A percentile compares a stretch with the other conserved stretches of the same genome.
phyloP scores from a whole-genome alignment of 92 coral and sea anemone genomes.

The Actinernus sp. region DNA sequence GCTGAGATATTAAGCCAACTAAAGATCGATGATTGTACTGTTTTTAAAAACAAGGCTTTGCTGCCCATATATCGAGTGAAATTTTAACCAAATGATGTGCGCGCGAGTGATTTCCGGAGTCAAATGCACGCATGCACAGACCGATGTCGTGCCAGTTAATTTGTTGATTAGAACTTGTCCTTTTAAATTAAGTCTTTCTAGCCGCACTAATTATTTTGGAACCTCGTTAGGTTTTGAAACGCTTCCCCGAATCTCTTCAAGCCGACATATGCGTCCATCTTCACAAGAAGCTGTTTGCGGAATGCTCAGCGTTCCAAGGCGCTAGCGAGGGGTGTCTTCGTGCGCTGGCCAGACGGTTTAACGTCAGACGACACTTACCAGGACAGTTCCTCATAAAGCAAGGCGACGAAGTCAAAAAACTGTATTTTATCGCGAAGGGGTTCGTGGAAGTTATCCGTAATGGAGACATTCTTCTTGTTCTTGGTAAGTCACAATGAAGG shows the following conservation, averaged over 20 bases:
- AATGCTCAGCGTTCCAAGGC: constrained; percentile 78
- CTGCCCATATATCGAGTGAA: no score
- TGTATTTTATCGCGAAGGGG: constrained; percentile 93
- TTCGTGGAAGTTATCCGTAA: constrained; percentile 71
- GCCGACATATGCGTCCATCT: constrained; percentile 90
- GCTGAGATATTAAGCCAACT: no score
- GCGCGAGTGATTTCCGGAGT: no score
- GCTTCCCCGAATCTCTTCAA: constrained; percentile 96
- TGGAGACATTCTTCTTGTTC: constrained; percentile 65
- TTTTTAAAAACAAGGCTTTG: no score
- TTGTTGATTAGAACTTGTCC: no score
- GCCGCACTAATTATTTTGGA: no score
- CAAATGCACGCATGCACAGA: no score
- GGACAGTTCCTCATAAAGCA: constrained; percentile 84
- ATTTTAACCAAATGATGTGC: no score
- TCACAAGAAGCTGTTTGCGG: constrained; percentile 71
- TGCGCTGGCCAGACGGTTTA: constrained; percentile 83
- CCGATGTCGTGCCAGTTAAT: no score
- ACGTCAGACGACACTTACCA: constrained; percentile 68
- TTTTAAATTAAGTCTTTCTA: no score
- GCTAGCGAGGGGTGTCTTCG: constrained; percentile 88
- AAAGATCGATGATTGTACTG: no score
- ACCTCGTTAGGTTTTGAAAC: constrained; percentile 92
- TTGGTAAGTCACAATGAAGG: constrained; percentile 71
- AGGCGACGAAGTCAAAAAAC: constrained; percentile 91